These are phyloP conservation scores for Sisyra nigra DNA, from an alignment of 2,888 invertebrate species.

Conservation along the genomic window DNA sequence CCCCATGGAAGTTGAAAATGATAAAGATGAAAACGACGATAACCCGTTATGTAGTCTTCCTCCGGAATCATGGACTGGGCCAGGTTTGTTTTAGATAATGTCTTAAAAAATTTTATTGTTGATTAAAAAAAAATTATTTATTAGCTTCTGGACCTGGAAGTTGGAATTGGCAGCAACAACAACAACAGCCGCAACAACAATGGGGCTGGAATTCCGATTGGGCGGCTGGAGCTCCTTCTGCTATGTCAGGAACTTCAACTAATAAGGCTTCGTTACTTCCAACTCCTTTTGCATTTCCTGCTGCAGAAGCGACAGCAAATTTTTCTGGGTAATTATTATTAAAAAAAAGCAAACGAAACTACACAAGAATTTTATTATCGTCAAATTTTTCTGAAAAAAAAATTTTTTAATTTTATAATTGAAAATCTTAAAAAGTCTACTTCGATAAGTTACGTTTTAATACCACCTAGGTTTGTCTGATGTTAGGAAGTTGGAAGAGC, in stretches of 20 bases:
- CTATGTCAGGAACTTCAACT: conserved; percentile 14
- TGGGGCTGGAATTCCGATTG: conserved; percentile 15
- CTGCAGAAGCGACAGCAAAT: conserved; percentile 14
- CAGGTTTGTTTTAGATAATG: conserved; percentile 2
- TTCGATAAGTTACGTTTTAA: too few species aligned
- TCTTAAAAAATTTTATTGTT: not conserved
- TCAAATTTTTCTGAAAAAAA: too few species aligned
- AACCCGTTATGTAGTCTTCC: conserved; percentile 26
- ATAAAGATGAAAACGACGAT: conserved; percentile 42
- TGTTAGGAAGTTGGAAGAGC: too few species aligned
- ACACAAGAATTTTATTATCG: too few species aligned
- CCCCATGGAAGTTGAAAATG: conserved; percentile 75
- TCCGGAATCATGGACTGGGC: conserved; percentile 26
- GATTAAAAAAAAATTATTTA: not conserved
- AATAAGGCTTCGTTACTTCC: conserved; percentile 24
- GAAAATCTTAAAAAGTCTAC: too few species aligned
- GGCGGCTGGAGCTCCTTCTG: conserved; percentile 25
- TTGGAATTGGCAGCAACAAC: conserved; percentile 29
- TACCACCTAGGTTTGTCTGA: too few species aligned
- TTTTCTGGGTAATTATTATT: conserved; percentile 16
- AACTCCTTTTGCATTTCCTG: conserved; percentile 15
- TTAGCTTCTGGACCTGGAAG: conserved; percentile 17
- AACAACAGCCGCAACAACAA: conserved; percentile 22
- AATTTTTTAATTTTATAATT: too few species aligned
- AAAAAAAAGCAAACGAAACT: too few species aligned